A percentile compares a stretch with the other conserved stretches of the same genome.
Conservation (phyloP, 2,113 vertebrate species). For the Nerophis ophidion region DNA sequence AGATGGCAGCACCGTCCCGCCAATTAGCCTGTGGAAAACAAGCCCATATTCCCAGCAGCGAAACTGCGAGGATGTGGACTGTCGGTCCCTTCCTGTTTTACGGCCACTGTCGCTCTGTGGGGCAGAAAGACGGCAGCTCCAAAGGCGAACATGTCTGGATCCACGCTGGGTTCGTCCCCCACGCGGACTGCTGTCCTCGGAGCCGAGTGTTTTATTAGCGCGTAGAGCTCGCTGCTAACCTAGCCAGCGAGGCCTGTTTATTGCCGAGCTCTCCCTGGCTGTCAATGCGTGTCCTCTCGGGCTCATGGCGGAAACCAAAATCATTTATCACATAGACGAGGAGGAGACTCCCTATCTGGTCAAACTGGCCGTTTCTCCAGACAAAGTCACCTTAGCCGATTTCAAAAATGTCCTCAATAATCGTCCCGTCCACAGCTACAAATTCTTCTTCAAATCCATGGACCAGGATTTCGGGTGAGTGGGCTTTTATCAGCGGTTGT, state of each 20-base stretch:
- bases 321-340: conserved; percentile 97
- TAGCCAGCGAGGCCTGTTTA: conserved; percentile 38
- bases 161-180: conserved; percentile 31
- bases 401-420: conserved; percentile 98
- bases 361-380: conserved; percentile 87
- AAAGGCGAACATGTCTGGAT: conserved; percentile 66
- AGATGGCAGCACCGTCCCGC: conserved; percentile 72
- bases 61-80: conserved; percentile 69
- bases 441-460: conserved; percentile 99
- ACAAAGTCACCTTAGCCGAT: conserved; percentile 93
- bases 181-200: conserved; percentile 49
- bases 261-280: conserved; percentile 58
- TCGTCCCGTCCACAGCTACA: conserved; percentile 89
- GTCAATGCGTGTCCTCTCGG: conserved; percentile 72
- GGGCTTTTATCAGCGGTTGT: conserved; percentile 32
- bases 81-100: conserved; percentile 80
- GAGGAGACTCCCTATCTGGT: conserved; percentile 97
- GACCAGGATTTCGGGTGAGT: conserved; percentile 98
- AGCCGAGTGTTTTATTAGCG: conserved; percentile 43
- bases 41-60: conserved; percentile 64
- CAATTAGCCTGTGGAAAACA: conserved; percentile 40
- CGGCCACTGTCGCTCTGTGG: conserved; percentile 66
- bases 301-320: conserved; percentile 98
- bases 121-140: conserved; percentile 59
- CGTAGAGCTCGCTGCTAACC: conserved; percentile 49